Base-by-base conservation (phyloP, 2,113 vertebrate genomes). In the Malurus alboscapulatus region DNA sequence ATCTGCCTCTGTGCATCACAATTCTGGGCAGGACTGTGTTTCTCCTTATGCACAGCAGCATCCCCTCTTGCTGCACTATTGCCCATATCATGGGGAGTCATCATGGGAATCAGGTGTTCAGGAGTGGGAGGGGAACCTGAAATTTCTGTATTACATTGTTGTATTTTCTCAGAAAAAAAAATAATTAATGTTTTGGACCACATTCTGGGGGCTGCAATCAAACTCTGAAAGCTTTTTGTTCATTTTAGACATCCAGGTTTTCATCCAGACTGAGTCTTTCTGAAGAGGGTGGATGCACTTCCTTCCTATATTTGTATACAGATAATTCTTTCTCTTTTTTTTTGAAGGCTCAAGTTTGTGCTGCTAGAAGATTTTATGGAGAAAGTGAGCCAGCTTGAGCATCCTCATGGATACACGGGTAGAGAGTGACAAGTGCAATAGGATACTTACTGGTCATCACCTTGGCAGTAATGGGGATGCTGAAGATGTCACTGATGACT, bases 391-490 rank as follows among this genome's bases (percentile, higher is more conserved):
- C 51, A 84, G 14, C n/a, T 45, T 34, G 22, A 80, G 36, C 27
- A 27, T 38, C 61, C 63, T 36, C 25, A 45, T 75, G 45, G 22
- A 81, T 34, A 27, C 16, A 17, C 0, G 2, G 36, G 26, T 25
- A 68, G 48, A 45, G 36, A 77, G 24, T 0, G 0, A 45, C 30
- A 84, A 79, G 68, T 42, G 77, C 74, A 75, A 44, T 30, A 38
- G 84, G 69, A 57, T 96, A 99, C 99, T 99, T 97, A 99, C 99
- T 98, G 78, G 99, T 99, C 79, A 98, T 98, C 92, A 98, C 98
- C 77, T 97, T 98, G 92, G 98, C 97, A 85, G 97, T 98, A 82
- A 98, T 95, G 5, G 99, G 99, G 61, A 96, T 95, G 68, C 99
- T 99, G 98, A 98, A 98, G 91, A 97, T 93, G 14, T 98, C 98